A percentile compares a stretch with the other conserved stretches of the same genome.
These are phyloP conservation scores for Sesamia inferens DNA, from an alignment of 2,888 invertebrate genomes.

Conservation along the genomic window DNA sequence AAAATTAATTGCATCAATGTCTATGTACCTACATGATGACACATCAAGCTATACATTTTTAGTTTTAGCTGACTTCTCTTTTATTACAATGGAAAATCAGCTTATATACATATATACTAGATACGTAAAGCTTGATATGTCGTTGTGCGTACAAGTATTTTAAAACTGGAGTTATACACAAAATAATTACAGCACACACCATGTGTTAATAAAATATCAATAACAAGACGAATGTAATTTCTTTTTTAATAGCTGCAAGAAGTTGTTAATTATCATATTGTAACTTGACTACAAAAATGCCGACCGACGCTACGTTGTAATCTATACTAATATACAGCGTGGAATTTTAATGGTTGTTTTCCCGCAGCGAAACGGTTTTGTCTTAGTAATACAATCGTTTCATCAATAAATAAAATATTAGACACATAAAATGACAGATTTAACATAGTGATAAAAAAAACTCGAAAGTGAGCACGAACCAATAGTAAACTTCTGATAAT, in stretches of 20 bases:
- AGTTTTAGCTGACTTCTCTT: background rate
- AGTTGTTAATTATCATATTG: conserved; percentile 17
- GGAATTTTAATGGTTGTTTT: too few relatives aligned
- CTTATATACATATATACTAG: background rate
- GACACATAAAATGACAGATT: too few relatives aligned
- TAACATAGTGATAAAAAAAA: too few relatives aligned
- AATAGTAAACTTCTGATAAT: too few relatives aligned
- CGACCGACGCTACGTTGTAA: background rate
- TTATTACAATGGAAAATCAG: background rate
- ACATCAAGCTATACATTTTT: background rate
- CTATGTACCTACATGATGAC: conserved; percentile 21
- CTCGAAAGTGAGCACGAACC: too few relatives aligned
- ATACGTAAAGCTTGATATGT: background rate
- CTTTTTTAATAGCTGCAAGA: background rate
- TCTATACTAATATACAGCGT: too few relatives aligned
- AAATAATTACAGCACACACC: conserved; percentile 50
- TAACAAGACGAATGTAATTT: conserved; percentile 13
- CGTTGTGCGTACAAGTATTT: conserved; percentile 30
- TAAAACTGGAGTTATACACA: conserved; percentile 47
- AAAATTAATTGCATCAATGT: conserved; percentile 55
- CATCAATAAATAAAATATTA: too few relatives aligned
- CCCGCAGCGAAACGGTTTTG: too few relatives aligned
- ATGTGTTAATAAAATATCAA: conserved; percentile 15
- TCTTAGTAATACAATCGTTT: too few relatives aligned
- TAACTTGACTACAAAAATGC: conserved; percentile 6